phyloP scores from a whole-genome alignment of 2,113 vertebrate genomes.

The Capra hircus region DNA sequence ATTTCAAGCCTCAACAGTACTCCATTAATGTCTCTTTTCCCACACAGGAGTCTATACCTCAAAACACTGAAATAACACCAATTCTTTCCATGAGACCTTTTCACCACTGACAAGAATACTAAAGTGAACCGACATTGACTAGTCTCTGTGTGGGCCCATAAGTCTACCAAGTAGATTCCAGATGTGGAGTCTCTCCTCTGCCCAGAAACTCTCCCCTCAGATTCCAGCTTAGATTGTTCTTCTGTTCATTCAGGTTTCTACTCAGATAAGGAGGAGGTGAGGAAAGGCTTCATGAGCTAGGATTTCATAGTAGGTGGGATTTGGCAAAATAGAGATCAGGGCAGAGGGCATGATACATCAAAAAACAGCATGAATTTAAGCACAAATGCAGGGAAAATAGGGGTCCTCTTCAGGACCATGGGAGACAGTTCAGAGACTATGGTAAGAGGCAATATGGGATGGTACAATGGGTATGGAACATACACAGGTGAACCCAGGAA shows the following conservation, averaged over 20 bases:
- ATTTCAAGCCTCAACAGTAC: background rate
- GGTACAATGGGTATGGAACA: background rate
- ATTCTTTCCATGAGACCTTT: background rate
- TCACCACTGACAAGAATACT: background rate
- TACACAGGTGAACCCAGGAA: background rate
- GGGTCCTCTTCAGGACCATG: background rate
- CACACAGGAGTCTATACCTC: background rate
- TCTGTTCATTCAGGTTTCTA: background rate
- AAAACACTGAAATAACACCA: background rate
- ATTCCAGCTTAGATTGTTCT: background rate
- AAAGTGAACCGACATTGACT: background rate
- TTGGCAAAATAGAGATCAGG: background rate
- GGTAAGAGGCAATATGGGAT: background rate
- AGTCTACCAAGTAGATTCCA: background rate
- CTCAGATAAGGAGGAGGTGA: background rate
- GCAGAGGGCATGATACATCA: background rate
- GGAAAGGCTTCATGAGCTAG: background rate
- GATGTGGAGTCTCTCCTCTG: background rate
- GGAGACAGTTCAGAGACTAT: background rate
- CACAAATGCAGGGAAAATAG: background rate
- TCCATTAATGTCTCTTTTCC: background rate
- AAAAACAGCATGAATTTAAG: background rate
- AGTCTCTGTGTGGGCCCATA: background rate
- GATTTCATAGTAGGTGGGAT: background rate
- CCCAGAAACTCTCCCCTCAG: background rate